Conservation (phyloP, 2,113 vertebrate genomes). For the Eclectus roratus region DNA sequence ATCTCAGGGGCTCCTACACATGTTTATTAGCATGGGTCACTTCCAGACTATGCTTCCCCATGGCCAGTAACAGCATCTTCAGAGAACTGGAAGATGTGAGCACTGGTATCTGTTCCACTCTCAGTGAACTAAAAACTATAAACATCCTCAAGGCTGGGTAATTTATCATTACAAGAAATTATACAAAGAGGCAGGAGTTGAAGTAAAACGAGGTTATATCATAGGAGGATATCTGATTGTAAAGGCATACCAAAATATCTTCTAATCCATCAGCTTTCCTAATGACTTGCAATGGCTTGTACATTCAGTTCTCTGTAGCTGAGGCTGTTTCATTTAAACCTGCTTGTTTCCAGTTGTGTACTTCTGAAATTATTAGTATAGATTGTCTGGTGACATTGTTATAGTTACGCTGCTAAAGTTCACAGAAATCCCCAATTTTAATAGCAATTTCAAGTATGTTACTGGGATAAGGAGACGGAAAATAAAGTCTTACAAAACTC, state of each 20-base stretch:
- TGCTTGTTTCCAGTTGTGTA: background rate
- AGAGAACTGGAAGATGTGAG: conserved; percentile 3
- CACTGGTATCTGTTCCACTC: background rate
- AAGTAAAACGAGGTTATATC: background rate
- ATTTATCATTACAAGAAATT: conserved; percentile 6
- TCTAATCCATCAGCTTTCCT: background rate
- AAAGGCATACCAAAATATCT: background rate
- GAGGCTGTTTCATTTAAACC: background rate
- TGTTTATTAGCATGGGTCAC: background rate
- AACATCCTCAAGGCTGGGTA: background rate
- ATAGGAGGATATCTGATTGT: background rate
- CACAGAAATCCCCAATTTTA: background rate
- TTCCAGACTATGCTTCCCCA: background rate
- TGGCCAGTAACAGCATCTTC: background rate
- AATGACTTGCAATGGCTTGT: background rate
- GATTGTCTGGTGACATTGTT: background rate
- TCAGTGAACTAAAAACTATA: background rate
- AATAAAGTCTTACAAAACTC: background rate
- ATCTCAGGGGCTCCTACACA: background rate
- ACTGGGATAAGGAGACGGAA: background rate
- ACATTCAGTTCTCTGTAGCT: background rate
- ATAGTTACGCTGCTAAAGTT: background rate
- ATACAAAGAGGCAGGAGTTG: background rate
- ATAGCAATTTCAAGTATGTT: background rate
- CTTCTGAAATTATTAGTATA: background rate